Base-by-base conservation (phyloP, 2,797 vertebrate genomes). In the Rhinoraja longicauda region DNA sequence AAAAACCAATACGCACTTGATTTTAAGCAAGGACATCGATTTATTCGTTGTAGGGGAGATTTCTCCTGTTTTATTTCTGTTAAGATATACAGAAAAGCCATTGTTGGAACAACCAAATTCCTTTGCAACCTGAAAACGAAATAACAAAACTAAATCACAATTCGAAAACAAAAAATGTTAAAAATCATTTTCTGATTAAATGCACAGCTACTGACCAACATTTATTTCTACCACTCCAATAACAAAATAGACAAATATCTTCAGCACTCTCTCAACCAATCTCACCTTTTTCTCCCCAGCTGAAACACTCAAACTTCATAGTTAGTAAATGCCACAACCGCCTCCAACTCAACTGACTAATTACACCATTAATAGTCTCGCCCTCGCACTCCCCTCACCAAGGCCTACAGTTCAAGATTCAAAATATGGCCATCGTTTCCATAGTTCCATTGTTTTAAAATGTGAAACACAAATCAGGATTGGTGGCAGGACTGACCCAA, bases 51-150 rank as follows among this genome's bases (percentile, higher is more conserved):
- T 97, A 0, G 98, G 95, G 6, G 96, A 96, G 93, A 99, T 97
- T 96, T 99, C 99, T 77, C 97, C 99, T 0, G 98, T 99, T 96
- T 98, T 97, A 96, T 99, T 98, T 94, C 99, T 97, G 95, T 99
- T 99, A 96, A 97, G 95, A 95, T 99, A 99, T 94, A 99, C 95
- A 0, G 98, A 98, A 95, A 99, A 99, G 4, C 98, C 98, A 39
- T 99, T 99, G 94, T 98, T 98, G 94, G 96, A 98, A 96, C 99
- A 99, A 15, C 99, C 99, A 96, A 99, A 99, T 93, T 99, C 99
- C 96, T 98, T 98, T 75, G 96, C 98, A 90, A 99, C 98, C 99
- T 99, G 96, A 0, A 94, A 94, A 93, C 75, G 94, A 70, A 93
- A 39, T 36, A 75, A 73, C 26, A 92, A 75, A 45, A 92, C 29